Conservation (phyloP, 64 coral and sea anemone genomes). For the Trachythela sp. region DNA sequence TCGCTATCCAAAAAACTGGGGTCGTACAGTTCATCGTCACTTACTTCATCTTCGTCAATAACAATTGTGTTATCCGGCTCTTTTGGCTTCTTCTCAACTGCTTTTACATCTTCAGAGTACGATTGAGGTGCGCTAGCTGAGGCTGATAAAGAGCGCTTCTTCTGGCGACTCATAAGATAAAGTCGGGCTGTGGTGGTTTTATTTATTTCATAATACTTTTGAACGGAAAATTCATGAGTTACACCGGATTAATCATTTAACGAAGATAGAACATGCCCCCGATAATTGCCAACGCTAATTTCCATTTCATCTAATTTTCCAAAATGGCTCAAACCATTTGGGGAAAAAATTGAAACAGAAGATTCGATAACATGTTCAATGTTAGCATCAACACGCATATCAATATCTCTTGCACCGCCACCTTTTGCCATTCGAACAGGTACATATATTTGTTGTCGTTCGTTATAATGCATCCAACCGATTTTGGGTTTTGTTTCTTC, state of each 20-base stretch:
- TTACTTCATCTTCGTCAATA: background rate
- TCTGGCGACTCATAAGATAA: slow-evolving; percentile 28
- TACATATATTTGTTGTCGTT: slow-evolving; percentile 23
- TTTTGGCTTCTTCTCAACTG: slow-evolving; percentile 10
- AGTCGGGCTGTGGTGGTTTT: slow-evolving; percentile 35
- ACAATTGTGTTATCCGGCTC: background rate
- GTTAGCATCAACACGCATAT: slow-evolving; percentile 11
- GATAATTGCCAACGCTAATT: slow-evolving; percentile 20
- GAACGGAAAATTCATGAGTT: background rate
- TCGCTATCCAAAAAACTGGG: background rate
- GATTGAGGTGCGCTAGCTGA: background rate
- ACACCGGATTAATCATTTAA: background rate
- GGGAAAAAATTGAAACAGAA: slow-evolving; percentile 36
- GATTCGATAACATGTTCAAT: slow-evolving; percentile 21
- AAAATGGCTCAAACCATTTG: slow-evolving; percentile 31
- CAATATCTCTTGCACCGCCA: slow-evolving; percentile 34
- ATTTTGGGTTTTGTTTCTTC: background rate
- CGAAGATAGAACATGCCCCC: background rate
- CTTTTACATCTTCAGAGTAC: background rate
- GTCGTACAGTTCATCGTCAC: slow-evolving; percentile 1
- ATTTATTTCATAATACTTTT: background rate
- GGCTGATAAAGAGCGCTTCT: slow-evolving; percentile 7
- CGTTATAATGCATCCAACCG: slow-evolving; percentile 36
- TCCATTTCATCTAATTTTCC: slow-evolving; percentile 31
- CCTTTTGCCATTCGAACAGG: slow-evolving; percentile 30